Base-by-base conservation (phyloP, 2,797 vertebrate genomes). In the Pseudomugil gertrudae region DNA sequence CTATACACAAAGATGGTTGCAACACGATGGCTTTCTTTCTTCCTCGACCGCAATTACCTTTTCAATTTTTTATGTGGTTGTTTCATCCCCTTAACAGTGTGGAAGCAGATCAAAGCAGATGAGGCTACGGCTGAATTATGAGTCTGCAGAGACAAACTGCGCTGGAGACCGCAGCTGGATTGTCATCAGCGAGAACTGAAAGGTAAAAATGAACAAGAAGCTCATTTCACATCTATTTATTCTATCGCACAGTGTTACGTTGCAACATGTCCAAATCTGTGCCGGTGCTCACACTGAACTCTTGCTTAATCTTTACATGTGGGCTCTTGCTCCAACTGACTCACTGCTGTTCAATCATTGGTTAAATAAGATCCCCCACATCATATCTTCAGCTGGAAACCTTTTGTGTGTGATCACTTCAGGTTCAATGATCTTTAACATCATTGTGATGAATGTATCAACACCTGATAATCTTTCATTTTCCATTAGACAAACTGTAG, bases 41-140 rank as follows among this genome's bases (percentile, higher is more conserved):
- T 47, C 29, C 45, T 50, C 57, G 35, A 54, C 59, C 69, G 52
- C 62, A 70, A 77, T 80, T 81, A 87, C 57, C 56, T 33, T 72
- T 61, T 72, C 62, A 71, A 51, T 83, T 66, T 45, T 62, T 63
- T 76, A 62, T 50, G 57, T 63, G 32, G 56, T 27, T 11, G 5
- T 73, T 64, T 62, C 26, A 81, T 67, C 56, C 55, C 23, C 9
- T 35, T 59, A 55, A 72, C 68, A 67, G 61, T 66, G 50, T 24
- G 51, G 33, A 36, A 55, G 47, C 11, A 40, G 35, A 52, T n/a
- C 54, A 56, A 73, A 47, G 72, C 36, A 51, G 43, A 45, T 45
- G 43, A 45, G n/a, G 9, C 21, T 21, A 9, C 21, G 19, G 43
- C 43, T 45, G 43, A 43, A 45, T 45, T 45, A 21, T 24, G 21